Percentiles rank a stretch among this genome's conserved stretches.
Conservation (phyloP, 2,113 vertebrate species). For the Eclectus roratus region DNA sequence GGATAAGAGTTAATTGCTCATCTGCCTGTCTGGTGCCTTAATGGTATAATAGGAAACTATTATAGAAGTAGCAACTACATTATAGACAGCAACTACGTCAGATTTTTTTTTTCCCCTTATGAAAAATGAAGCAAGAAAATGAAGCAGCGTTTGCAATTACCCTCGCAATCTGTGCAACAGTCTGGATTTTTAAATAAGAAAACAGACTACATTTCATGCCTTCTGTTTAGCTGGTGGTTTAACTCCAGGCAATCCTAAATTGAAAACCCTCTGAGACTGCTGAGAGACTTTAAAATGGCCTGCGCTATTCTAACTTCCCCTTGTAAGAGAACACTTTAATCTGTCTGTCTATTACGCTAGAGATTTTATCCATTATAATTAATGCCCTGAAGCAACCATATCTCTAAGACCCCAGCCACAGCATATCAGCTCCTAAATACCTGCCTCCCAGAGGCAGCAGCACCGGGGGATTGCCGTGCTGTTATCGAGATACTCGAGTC, state of each 20-base stretch:
- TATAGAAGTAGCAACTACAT: background rate
- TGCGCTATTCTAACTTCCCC: background rate
- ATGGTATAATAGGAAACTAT: background rate
- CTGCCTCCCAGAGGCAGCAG: background rate
- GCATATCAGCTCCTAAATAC: background rate
- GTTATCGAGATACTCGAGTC: background rate
- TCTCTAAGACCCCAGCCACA: background rate
- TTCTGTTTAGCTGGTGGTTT: background rate
- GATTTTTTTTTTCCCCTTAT: background rate
- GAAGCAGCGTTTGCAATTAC: background rate
- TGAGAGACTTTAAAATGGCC: background rate
- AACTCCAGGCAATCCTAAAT: background rate
- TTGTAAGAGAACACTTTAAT: background rate
- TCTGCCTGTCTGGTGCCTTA: background rate
- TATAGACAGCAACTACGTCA: background rate
- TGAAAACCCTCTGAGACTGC: background rate
- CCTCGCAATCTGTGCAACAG: background rate
- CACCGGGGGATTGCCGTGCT: background rate
- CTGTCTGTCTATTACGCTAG: background rate
- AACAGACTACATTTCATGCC: background rate
- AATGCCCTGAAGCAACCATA: background rate
- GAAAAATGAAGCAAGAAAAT: slow-evolving; percentile 10
- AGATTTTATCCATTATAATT: background rate
- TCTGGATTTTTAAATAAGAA: background rate
- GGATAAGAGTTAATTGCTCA: background rate